Evolutionary conservation across 2,888 invertebrate genomes (phyloP).

Genomic region (Sturmia bella): DNA sequence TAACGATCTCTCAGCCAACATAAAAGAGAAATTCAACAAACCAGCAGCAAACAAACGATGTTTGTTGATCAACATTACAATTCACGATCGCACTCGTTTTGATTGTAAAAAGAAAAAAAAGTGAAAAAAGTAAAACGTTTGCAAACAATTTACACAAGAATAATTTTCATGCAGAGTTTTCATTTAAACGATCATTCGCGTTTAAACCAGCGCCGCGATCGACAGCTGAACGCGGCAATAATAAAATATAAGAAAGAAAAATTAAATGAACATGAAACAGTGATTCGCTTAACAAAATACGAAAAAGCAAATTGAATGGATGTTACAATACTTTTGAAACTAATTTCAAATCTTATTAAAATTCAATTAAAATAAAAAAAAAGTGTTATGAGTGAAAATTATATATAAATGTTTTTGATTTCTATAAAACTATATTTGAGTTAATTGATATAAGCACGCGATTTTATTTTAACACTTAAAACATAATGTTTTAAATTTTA

Average conservation of each 20-base stretch:
- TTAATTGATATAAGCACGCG: too few relatives aligned
- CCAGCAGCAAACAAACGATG: constrained; percentile 36
- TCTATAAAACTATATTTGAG: too few relatives aligned
- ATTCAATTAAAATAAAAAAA: too few relatives aligned
- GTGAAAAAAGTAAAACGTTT: constrained; percentile 37
- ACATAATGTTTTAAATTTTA: too few relatives aligned
- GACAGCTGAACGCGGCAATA: constrained; percentile 72
- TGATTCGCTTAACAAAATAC: constrained; percentile 2
- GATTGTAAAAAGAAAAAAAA: constrained; percentile 29
- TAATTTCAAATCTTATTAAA: too few relatives aligned
- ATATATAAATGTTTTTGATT: too few relatives aligned
- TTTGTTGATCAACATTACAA: constrained; percentile 44
- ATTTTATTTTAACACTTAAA: too few relatives aligned
- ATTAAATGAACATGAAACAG: constrained; percentile 44
- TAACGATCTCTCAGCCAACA: constrained; percentile 51
- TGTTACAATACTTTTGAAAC: too few relatives aligned
- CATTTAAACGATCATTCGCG: constrained; percentile 78
- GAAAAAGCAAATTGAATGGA: too few relatives aligned
- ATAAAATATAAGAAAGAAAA: constrained; percentile 53
- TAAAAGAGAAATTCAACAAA: constrained; percentile 8
- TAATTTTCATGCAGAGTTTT: constrained; percentile 79
- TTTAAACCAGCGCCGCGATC: constrained; percentile 73
- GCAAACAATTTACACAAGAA: constrained; percentile 66
- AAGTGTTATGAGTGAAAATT: too few relatives aligned
- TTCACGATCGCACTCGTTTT: constrained; percentile 54